Evolutionary conservation across 1,140 invertebrate species (phyloP).

Genomic region (Neodiprion virginianus): DNA sequence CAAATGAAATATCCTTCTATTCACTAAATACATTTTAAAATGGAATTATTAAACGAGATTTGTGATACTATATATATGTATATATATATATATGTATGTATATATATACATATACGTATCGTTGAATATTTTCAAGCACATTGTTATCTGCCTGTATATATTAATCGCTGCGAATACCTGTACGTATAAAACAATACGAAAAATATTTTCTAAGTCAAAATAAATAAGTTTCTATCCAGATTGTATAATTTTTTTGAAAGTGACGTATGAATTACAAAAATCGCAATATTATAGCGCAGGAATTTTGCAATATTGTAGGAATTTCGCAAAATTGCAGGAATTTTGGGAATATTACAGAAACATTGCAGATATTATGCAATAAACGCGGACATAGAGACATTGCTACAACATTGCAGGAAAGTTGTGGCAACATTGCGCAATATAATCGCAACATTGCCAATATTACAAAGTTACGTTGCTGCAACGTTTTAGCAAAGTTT

Average conservation of each 20-base stretch:
- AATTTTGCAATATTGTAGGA: no score
- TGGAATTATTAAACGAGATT: no score
- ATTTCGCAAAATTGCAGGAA: no score
- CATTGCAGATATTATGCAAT: not conserved
- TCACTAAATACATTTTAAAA: no score
- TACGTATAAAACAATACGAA: not conserved
- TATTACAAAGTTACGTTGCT: no score
- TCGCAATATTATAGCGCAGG: not conserved
- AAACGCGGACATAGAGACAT: not conserved
- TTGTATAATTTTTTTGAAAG: not conserved
- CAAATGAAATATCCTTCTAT: no score
- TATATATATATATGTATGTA: no score
- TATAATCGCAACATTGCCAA: no score
- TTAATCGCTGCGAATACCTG: not conserved
- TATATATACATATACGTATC: not conserved
- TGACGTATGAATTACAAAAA: not conserved
- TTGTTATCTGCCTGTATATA: not conserved
- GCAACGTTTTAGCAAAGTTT: no score
- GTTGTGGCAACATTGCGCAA: no score
- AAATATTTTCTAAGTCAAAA: not conserved
- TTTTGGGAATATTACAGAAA: not conserved
- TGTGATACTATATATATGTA: no score
- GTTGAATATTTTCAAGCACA: not conserved
- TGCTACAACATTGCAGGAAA: not conserved
- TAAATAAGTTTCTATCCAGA: not conserved